Evolutionary conservation across 37 sponge, comb jelly and placozoan genomes (phyloP), one percentile per base, ranked within the genome.

Genomic region (Axinella damicornis): DNA sequence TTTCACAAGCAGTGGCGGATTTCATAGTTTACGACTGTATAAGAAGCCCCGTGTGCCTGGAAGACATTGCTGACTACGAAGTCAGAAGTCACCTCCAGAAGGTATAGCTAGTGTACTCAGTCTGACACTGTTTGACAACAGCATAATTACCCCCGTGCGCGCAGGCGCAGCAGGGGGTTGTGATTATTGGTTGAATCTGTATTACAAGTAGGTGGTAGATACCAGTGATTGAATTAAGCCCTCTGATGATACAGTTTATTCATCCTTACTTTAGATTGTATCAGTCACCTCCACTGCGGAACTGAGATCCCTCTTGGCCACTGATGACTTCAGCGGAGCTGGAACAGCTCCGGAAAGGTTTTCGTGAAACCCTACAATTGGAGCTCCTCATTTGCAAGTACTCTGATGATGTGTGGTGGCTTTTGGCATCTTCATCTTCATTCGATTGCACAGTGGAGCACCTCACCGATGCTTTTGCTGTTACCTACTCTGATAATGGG

Each of bases 1-100:
- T 81, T 62, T 68, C 82, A 20, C n/a, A 67, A 13, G 57, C 82
- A 30, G 70, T 81, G 69, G 82, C 57, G 25, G 58, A 81, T 27
- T 68, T 41, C 39, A n/a, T 81, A 30, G 19, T 38, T 5, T 81
- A 69, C 52, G 82, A 57, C 25, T 21, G 55, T 13, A 39, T 69
- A 39, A 22, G 71, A 24, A 22, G 40, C 57, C 16, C n/a, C 69
- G 62, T 61, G 25, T 27, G 27, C 62, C 62, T 61, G 53, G 71
- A 67, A 30, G 82, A 80, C 37, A 66, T 80, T 2, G 24, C 69
- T 30, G 69, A 65, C 38, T 21, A 37, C 16, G 53, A 37, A 25
- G 66, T 39, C 19, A 27, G 25, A 15, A 28, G 22, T 11, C 16
- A 15, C n/a, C 16, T 66, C 20, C 30, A 46, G 39, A 65, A 80